Percentiles rank a stretch among this genome's conserved stretches.
Conservation (phyloP, 2,797 vertebrate genomes). For the Monodelphis domestica region DNA sequence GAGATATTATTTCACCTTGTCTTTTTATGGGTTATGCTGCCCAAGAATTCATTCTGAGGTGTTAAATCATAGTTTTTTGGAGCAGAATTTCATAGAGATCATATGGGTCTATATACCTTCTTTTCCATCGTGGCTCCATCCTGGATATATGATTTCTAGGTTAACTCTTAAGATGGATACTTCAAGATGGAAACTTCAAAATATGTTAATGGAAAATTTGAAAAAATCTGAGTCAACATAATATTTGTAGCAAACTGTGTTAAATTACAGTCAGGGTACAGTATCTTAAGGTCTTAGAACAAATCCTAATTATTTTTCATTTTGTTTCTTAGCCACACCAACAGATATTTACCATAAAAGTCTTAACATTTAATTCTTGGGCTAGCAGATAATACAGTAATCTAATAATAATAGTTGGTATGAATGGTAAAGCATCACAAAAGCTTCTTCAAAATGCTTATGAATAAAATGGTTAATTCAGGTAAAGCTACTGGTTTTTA, state of each 20-base stretch:
- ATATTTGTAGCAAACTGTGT: background rate
- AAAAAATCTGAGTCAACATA: background rate
- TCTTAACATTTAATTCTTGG: conserved; percentile 43
- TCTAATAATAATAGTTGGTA: conserved; percentile 29
- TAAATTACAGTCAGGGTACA: too few relatives aligned
- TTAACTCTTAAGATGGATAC: background rate
- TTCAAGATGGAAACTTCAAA: background rate
- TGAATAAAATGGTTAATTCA: conserved; percentile 30
- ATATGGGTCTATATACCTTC: too few relatives aligned
- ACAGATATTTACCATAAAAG: background rate
- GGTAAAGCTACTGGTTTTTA: conserved; percentile 3
- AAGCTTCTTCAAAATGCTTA: conserved; percentile 20
- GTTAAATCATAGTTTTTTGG: too few relatives aligned
- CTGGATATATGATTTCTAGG: too few relatives aligned
- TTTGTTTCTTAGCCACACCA: conserved; percentile 24
- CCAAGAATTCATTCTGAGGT: too few relatives aligned
- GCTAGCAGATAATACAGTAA: background rate
- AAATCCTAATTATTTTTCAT: background rate
- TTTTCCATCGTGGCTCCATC: too few relatives aligned
- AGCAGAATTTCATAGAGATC: too few relatives aligned
- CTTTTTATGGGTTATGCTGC: too few relatives aligned
- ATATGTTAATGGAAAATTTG: background rate
- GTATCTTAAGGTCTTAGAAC: too few relatives aligned
- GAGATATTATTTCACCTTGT: too few relatives aligned
- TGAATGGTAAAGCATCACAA: conserved; percentile 33